Conservation (phyloP, 2,888 invertebrate species). For the Pterostichus madidus region DNA sequence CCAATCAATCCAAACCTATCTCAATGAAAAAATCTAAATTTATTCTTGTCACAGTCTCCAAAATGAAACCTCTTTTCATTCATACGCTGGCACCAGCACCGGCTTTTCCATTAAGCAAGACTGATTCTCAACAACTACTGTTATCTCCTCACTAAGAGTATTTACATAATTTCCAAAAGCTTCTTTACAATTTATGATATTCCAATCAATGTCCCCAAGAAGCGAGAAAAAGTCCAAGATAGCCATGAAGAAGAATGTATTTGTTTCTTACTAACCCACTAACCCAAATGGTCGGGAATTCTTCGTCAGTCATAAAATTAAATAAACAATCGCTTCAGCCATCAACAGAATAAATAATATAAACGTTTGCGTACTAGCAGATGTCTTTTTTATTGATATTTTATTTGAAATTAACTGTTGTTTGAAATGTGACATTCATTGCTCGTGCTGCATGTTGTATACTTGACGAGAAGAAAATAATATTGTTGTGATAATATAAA, state of each 20-base stretch:
- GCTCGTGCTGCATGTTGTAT: neutral
- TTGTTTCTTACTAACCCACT: slow-evolving; percentile 64
- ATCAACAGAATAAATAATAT: slow-evolving; percentile 57
- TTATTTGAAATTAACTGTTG: slow-evolving; percentile 53
- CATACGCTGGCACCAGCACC: too few relatives aligned
- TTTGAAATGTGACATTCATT: slow-evolving; percentile 7
- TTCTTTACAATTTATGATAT: neutral
- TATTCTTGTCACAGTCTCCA: too few relatives aligned
- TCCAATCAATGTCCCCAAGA: slow-evolving; percentile 13
- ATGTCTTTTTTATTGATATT: slow-evolving; percentile 40
- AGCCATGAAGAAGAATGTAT: slow-evolving; percentile 51
- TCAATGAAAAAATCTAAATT: too few relatives aligned
- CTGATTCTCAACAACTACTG: neutral
- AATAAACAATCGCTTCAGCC: slow-evolving; percentile 59
- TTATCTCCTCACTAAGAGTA: neutral
- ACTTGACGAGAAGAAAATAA: too few relatives aligned
- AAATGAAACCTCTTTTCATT: too few relatives aligned
- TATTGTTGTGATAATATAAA: too few relatives aligned
- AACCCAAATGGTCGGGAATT: slow-evolving; percentile 59
- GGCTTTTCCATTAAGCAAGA: too few relatives aligned
- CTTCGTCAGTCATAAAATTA: slow-evolving; percentile 56
- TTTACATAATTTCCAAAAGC: slow-evolving; percentile 33
- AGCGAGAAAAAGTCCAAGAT: slow-evolving; percentile 13
- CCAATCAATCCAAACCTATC: too few relatives aligned
- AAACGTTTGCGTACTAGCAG: slow-evolving; percentile 18